Conservation (phyloP, 2,888 invertebrate genomes). For the Ornithoptera priamus region DNA sequence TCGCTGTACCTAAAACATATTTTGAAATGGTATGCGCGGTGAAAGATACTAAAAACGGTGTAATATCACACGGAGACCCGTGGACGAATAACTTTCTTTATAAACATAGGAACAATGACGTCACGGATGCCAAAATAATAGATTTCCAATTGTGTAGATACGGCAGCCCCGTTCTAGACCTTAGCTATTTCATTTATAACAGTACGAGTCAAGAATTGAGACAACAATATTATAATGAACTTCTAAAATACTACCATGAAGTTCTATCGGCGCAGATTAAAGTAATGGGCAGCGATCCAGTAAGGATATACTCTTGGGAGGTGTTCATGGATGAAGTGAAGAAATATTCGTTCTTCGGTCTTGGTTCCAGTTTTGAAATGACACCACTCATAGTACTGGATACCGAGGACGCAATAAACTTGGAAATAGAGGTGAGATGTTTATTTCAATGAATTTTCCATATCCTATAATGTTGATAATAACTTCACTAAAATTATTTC, state of each 20-base stretch:
- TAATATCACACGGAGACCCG: conserved; percentile 85
- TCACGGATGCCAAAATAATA: conserved; percentile 78
- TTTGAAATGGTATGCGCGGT: conserved; percentile 70
- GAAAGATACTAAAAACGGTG: conserved; percentile 63
- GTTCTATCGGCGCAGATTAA: conserved; percentile 75
- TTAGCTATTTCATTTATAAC: conserved; percentile 76
- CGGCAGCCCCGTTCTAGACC: conserved; percentile 79
- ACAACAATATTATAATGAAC: conserved; percentile 77
- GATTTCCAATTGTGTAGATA: conserved; percentile 85
- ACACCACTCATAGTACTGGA: conserved; percentile 78
- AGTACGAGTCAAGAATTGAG: conserved; percentile 82
- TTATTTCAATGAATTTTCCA: no score
- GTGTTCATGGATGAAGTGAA: conserved; percentile 77
- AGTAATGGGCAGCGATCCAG: conserved; percentile 81
- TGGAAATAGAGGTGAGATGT: conserved; percentile 74
- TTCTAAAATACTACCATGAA: conserved; percentile 81
- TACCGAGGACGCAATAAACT: conserved; percentile 78
- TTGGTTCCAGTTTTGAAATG: conserved; percentile 82
- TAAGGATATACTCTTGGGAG: conserved; percentile 73
- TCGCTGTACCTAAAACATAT: conserved; percentile 74
- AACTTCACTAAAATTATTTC: no score
- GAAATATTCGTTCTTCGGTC: conserved; percentile 77
- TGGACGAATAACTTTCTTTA: conserved; percentile 88
- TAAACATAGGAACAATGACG: conserved; percentile 51
- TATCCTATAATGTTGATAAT: no score